Percentiles rank a stretch among this genome's conserved stretches.
These are phyloP conservation scores for Scaeva pyrastri DNA, from an alignment of 2,888 invertebrate genomes.

Conservation along the genomic window DNA sequence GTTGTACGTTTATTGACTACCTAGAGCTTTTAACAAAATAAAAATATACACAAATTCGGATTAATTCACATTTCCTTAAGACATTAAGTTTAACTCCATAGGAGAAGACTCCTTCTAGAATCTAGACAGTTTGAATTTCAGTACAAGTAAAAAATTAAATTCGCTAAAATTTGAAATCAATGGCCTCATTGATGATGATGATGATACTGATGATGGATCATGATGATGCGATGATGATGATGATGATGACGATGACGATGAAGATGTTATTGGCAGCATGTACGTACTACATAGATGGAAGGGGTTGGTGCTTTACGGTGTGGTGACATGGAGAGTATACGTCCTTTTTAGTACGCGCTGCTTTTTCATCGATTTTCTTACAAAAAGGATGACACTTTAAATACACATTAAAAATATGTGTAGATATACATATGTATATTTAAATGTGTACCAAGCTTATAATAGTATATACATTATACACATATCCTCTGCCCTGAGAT, in stretches of 20 bases:
- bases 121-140: background rate
- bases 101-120: too few relatives aligned
- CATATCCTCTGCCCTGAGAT: too few relatives aligned
- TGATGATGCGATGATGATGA: background rate
- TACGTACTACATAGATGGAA: too few relatives aligned
- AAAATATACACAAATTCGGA: too few relatives aligned
- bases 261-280: background rate
- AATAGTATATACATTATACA: too few relatives aligned
- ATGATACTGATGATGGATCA: slow-evolving; percentile 2
- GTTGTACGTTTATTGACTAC: too few relatives aligned
- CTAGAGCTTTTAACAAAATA: too few relatives aligned
- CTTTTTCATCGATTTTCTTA: slow-evolving; percentile 26
- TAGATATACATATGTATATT: background rate
- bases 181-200: slow-evolving; percentile 15
- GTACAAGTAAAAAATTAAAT: background rate
- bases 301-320: background rate
- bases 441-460: too few relatives aligned
- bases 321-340: background rate
- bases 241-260: background rate
- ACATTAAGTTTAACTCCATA: too few relatives aligned
- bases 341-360: slow-evolving; percentile 3
- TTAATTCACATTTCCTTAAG: too few relatives aligned
- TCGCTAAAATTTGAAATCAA: background rate
- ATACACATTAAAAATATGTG: background rate
- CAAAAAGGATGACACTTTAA: slow-evolving; percentile 22